Base-by-base conservation (phyloP, 2,797 vertebrate genomes). In the Acanthurus tractus region DNA sequence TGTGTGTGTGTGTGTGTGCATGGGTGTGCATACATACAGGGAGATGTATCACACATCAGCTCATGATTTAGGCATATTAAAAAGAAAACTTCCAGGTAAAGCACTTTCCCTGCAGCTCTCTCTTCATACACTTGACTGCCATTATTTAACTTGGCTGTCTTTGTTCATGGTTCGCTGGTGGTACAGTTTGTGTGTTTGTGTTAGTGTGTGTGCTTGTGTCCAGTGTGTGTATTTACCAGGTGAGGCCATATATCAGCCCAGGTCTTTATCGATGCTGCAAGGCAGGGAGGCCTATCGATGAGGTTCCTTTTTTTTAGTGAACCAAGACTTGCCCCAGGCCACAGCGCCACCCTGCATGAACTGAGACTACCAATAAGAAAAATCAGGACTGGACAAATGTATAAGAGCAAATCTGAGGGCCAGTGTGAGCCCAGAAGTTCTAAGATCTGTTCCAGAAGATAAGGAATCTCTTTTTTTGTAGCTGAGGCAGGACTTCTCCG, bases 61-160 rank as follows among this genome's bases (percentile, higher is more conserved):
- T 87, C 78, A 75, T 86, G 89, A 92, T 93, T 91, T 86, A 85
- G 71, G 85, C 81, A 85, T 88, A 93, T 90, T 89, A 87, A 87
- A 92, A 92, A 80, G 71, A 91, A 89, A 90, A 86, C 78, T 79
- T 88, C 79, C 79, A 86, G 85, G 81, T 83, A 69, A 88, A 70
- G 49, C 40, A 48, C 69, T 80, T 80, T 54, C 66, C 55, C 74
- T 67, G 42, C 57, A 75, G 65, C 55, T 70, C 76, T 70, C 40
- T 62, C 34, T 57, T 81, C 63, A 77, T 72, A 77, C 46, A 64
- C 58, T 75, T 17, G 7, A 40, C 54, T 80, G 70, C 72, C 44
- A 76, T 89, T 81, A 81, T 79, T 87, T 79, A 78, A 73, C 63
- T 64, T 34, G 12, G 49, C 59, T 74, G 63, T 73, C 55, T 74